These are phyloP conservation scores for Sarcophaga subvicina DNA, from an alignment of 2,888 invertebrate species.

Conservation along the genomic window DNA sequence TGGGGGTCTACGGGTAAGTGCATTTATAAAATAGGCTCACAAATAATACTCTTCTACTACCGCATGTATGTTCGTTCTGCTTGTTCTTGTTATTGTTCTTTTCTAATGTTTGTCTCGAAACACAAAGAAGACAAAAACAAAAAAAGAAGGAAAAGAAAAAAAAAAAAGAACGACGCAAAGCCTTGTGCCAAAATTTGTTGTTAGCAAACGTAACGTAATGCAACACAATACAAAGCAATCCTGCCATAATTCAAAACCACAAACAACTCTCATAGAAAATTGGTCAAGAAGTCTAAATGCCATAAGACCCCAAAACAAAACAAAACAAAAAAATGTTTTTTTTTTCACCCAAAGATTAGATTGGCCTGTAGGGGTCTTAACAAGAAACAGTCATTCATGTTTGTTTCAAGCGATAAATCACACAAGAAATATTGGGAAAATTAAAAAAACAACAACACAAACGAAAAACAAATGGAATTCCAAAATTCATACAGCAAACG, in stretches of 20 bases:
- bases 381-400: constrained; percentile 49
- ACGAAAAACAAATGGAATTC: background rate
- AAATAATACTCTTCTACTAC: constrained; percentile 16
- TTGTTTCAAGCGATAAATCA: constrained; percentile 63
- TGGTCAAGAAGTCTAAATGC: constrained; percentile 64
- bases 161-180: constrained; percentile 14
- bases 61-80: constrained; percentile 14
- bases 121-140: background rate
- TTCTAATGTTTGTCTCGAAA: background rate
- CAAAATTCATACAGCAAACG: background rate
- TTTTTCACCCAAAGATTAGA: constrained; percentile 44
- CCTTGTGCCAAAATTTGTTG: constrained; percentile 62
- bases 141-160: constrained; percentile 3
- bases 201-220: constrained; percentile 57
- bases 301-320: constrained; percentile 1
- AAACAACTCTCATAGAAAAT: constrained; percentile 67
- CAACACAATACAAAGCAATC: constrained; percentile 63
- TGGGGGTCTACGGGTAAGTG: constrained; percentile 31
- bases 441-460: constrained; percentile 42
- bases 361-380: constrained; percentile 45
- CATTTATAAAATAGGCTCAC: constrained; percentile 57
- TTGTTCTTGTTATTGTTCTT: background rate
- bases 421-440: constrained; percentile 68
- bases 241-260: constrained; percentile 69
- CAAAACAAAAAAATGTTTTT: constrained; percentile 23